These are phyloP conservation scores for Alca torda DNA, from an alignment of 2,797 vertebrate genomes.

Conservation along the genomic window DNA sequence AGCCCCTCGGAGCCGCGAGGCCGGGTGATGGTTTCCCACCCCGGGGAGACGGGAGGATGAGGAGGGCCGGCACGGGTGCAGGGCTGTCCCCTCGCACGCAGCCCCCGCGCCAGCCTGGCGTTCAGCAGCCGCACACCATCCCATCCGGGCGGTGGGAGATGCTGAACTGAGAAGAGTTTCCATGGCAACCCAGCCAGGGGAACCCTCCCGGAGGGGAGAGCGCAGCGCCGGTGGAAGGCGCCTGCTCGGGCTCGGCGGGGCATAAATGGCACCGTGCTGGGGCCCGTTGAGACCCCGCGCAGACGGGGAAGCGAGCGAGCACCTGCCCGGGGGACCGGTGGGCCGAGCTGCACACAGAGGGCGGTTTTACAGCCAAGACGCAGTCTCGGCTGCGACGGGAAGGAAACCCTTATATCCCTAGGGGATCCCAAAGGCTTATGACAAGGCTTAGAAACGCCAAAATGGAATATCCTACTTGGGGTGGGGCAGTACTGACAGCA, in stretches of 20 bases:
- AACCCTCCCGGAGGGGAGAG: neutral
- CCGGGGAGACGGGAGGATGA: neutral
- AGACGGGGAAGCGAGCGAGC: accelerated
- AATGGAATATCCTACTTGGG: neutral
- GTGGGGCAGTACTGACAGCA: neutral
- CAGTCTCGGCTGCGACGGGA: neutral
- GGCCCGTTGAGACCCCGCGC: neutral
- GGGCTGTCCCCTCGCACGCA: accelerated
- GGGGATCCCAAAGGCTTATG: neutral
- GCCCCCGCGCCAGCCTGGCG: accelerated
- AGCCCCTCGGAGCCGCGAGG: neutral
- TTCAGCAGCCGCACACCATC: accelerated
- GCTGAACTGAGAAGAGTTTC: neutral
- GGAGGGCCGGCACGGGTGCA: neutral
- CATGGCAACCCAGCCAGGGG: slow-evolving; percentile 27
- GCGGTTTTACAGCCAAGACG: neutral
- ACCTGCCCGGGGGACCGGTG: neutral
- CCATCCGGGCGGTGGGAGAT: neutral
- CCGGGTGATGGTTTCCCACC: neutral
- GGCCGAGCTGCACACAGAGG: neutral
- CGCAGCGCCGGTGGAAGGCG: neutral
- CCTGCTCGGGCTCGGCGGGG: accelerated
- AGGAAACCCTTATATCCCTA: neutral
- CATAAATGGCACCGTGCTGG: accelerated
- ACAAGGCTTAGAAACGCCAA: too few relatives aligned